phyloP scores from a whole-genome alignment of 2,888 invertebrate species.

The Deilephila elpenor region DNA sequence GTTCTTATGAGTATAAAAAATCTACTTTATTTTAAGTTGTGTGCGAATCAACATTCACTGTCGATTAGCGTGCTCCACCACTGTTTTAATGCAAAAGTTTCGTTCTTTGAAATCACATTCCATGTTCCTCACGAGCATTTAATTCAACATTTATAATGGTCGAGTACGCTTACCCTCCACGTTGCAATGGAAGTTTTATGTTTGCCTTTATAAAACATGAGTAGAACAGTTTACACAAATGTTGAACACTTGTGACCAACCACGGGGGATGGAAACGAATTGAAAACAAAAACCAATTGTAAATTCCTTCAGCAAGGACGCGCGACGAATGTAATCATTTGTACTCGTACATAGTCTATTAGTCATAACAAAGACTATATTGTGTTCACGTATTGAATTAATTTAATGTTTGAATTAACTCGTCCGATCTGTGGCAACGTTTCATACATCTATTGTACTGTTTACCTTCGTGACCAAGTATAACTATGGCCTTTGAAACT shows the following conservation, averaged over 20 bases:
- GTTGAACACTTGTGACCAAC: constrained; percentile 16
- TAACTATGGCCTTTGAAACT: constrained; percentile 56
- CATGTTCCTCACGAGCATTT: not conserved
- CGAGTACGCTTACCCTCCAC: constrained; percentile 2
- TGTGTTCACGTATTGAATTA: constrained; percentile 20
- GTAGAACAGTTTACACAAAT: constrained; percentile 23
- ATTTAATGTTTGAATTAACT: constrained; percentile 19
- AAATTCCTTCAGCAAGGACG: not conserved
- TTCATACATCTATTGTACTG: constrained; percentile 28
- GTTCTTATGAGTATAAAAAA: not conserved
- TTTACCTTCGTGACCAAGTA: constrained; percentile 50
- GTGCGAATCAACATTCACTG: not conserved
- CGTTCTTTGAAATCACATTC: not conserved
- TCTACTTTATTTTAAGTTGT: not conserved
- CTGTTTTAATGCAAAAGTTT: not conserved
- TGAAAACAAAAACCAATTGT: constrained; percentile 21
- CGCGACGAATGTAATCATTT: not conserved
- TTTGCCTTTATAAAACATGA: constrained; percentile 11
- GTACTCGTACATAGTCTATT: not conserved
- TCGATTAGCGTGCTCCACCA: constrained; percentile 4
- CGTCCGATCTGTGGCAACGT: not conserved
- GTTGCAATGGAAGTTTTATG: constrained; percentile 10
- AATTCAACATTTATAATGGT: not conserved
- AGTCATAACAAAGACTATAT: constrained; percentile 5
- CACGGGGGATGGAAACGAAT: not conserved